These are phyloP conservation scores for Hemicordylus capensis DNA, from an alignment of 2,113 vertebrate genomes.

Conservation along the genomic window DNA sequence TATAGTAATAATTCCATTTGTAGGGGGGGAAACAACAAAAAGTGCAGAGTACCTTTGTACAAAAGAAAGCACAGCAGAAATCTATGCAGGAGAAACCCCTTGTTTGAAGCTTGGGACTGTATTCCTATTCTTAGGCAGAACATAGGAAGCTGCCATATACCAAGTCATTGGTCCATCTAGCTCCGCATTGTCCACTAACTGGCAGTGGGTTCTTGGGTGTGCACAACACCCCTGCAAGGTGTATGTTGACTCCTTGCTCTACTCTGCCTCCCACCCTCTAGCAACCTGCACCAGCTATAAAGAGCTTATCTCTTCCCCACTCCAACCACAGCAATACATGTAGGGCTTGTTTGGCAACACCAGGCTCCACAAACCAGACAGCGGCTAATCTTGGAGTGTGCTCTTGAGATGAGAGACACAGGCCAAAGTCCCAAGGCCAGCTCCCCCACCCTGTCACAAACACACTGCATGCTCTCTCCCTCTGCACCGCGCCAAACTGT, in stretches of 20 bases:
- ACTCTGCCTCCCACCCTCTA: neutral
- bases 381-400: neutral
- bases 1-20: too few relatives aligned
- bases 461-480: neutral
- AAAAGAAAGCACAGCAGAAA: too few relatives aligned
- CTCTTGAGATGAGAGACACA: neutral
- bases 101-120: neutral
- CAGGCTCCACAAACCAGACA: neutral
- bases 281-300: neutral
- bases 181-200: too few relatives aligned
- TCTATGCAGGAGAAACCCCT: neutral
- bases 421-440: conserved; percentile 13
- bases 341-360: neutral
- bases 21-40: too few relatives aligned
- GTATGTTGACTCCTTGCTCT: neutral
- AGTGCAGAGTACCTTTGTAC: neutral
- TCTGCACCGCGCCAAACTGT: neutral
- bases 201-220: too few relatives aligned
- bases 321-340: neutral
- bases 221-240: neutral
- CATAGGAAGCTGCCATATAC: too few relatives aligned
- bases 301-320: neutral
- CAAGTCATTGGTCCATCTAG: too few relatives aligned
- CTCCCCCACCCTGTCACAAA: neutral
- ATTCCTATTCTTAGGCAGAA: neutral